Evolutionary conservation across 2,113 vertebrate genomes (phyloP).

Genomic region (Brachionichthys hirsutus): DNA sequence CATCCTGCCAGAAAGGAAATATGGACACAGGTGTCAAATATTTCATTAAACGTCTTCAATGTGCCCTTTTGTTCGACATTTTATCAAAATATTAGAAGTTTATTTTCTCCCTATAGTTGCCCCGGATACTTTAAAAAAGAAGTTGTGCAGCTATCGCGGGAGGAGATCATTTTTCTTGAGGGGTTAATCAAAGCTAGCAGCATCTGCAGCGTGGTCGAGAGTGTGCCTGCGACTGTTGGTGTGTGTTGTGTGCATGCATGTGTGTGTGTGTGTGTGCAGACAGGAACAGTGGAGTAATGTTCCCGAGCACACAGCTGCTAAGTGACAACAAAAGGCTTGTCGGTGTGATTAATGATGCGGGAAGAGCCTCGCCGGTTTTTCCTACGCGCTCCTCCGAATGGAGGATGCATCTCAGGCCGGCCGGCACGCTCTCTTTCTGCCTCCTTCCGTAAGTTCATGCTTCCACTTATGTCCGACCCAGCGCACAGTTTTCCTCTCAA

Average conservation of each 20-base stretch:
- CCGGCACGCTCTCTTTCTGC: slow-evolving; percentile 40
- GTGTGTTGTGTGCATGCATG: not conserved
- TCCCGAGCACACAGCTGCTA: slow-evolving; percentile 70
- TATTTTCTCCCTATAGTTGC: not conserved
- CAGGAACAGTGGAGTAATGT: slow-evolving; percentile 70
- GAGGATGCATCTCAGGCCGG: slow-evolving; percentile 22
- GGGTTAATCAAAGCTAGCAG: slow-evolving; percentile 7
- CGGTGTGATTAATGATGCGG: slow-evolving; percentile 76
- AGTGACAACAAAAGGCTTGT: slow-evolving; percentile 78
- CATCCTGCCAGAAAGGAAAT: too few species aligned
- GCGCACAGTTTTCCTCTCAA: slow-evolving; percentile 22
- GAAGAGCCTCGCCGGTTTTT: slow-evolving; percentile 31
- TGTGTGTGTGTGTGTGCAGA: slow-evolving; percentile 21
- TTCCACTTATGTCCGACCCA: slow-evolving; percentile 59
- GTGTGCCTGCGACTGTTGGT: slow-evolving; percentile 7
- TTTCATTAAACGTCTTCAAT: not conserved
- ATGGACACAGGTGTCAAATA: too few species aligned
- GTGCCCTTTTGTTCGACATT: not conserved
- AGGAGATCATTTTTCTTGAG: slow-evolving; percentile 28
- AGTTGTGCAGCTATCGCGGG: not conserved
- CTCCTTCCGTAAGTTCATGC: slow-evolving; percentile 53
- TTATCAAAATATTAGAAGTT: not conserved
- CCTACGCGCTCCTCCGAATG: slow-evolving; percentile 30
- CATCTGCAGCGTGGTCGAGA: slow-evolving; percentile 5
- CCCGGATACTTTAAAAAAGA: not conserved